phyloP scores from a whole-genome alignment of 2,888 invertebrate genomes.

The Melanotus villosus region DNA sequence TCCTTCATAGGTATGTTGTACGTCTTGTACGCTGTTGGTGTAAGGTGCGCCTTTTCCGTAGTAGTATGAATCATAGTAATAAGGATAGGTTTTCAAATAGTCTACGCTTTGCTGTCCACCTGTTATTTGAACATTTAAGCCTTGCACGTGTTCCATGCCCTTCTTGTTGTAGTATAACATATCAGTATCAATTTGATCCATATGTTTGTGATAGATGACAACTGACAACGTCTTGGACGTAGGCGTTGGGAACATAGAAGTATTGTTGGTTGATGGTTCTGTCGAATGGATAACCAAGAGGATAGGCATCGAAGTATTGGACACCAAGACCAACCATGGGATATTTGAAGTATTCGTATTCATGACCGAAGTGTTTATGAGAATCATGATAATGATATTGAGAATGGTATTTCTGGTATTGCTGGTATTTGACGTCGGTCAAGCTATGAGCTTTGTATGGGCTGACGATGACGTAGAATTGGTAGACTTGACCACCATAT shows the following conservation, averaged over 20 bases:
- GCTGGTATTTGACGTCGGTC: no score
- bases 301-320: conserved; percentile 70
- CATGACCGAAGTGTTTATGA: conserved; percentile 28
- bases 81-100: no score
- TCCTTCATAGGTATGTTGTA: no score
- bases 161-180: background rate
- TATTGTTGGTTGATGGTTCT: conserved; percentile 73
- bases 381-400: no score
- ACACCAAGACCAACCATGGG: no score
- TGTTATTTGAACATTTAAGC: background rate
- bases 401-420: background rate
- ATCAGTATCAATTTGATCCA: background rate
- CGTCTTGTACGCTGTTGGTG: no score
- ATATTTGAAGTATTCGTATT: conserved; percentile 11
- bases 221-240: conserved; percentile 76
- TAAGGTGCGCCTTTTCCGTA: no score
- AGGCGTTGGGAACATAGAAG: conserved; percentile 79
- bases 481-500: no score
- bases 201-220: conserved; percentile 73
- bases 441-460: conserved; percentile 59
- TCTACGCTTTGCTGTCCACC: no score
- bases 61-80: no score
- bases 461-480: no score
- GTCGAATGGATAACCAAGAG: conserved; percentile 84
- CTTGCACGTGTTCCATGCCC: background rate